phyloP scores from a whole-genome alignment of 2,113 vertebrate genomes.

The Naja naja region DNA sequence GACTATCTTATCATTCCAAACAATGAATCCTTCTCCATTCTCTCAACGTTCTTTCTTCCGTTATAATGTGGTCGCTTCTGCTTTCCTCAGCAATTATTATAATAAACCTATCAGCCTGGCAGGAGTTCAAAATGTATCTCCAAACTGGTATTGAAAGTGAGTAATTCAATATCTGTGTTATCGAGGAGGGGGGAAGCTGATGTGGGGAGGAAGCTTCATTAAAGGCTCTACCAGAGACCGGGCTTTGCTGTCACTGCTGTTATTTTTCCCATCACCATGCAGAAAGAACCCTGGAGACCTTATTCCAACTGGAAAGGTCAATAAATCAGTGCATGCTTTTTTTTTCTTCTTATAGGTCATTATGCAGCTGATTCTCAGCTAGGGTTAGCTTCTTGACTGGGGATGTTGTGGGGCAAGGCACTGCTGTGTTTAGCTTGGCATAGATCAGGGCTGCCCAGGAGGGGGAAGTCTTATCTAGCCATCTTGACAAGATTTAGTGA shows the following conservation, averaged over 20 bases:
- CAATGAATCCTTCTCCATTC: not conserved
- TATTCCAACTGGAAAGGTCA: slow-evolving; percentile 49
- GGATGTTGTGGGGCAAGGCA: not conserved
- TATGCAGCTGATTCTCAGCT: slow-evolving; percentile 43
- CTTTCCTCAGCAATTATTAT: slow-evolving; percentile 59
- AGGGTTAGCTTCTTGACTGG: slow-evolving; percentile 27
- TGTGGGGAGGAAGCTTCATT: not conserved
- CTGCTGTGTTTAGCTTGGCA: not conserved
- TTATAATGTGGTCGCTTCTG: not conserved
- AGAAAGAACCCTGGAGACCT: slow-evolving; percentile 18
- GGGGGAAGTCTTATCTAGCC: rapidly evolving
- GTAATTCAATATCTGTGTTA: slow-evolving; percentile 48
- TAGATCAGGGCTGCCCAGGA: not conserved
- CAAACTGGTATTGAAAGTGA: slow-evolving; percentile 34
- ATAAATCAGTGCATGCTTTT: slow-evolving; percentile 46
- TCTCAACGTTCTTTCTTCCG: not conserved
- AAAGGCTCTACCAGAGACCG: slow-evolving; percentile 16
- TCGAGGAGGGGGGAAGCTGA: not conserved
- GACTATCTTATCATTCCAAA: not conserved
- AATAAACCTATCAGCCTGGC: slow-evolving; percentile 59
- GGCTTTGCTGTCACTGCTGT: slow-evolving; percentile 36
- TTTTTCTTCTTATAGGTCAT: slow-evolving; percentile 1
- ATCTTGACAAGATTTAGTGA: not conserved
- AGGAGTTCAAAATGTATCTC: slow-evolving; percentile 52
- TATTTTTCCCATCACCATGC: slow-evolving; percentile 38